phyloP scores from a whole-genome alignment of 2,797 vertebrate species.

The Acipenser transmontanus region DNA sequence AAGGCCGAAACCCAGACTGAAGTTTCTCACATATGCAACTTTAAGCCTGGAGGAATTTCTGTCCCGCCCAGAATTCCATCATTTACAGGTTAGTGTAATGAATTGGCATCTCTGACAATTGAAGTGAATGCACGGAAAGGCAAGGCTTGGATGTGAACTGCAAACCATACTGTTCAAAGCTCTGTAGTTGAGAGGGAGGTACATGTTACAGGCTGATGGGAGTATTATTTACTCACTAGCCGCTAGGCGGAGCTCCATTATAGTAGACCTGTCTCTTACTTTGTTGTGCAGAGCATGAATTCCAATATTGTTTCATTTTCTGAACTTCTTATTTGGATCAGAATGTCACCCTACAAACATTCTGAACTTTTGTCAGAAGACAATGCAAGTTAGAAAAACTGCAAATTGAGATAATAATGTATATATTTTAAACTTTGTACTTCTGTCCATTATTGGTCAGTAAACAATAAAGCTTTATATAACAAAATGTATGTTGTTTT shows the following conservation, averaged over 20 bases:
- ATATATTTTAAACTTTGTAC: background rate
- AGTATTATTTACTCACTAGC: background rate
- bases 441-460: conserved; percentile 13
- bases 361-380: background rate
- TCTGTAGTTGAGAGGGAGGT: no score
- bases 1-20: no score
- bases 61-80: no score
- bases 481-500: conserved; percentile 33
- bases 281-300: background rate
- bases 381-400: background rate
- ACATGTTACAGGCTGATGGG: background rate
- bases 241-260: background rate
- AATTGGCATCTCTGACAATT: no score
- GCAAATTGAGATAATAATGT: background rate
- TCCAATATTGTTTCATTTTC: background rate
- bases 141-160: no score
- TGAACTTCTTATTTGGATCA: background rate
- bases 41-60: no score
- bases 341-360: background rate
- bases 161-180: no score
- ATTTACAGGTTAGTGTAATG: no score
- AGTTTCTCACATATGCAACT: no score
- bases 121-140: no score
- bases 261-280: no score
- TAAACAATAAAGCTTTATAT: conserved; percentile 1